Percentiles rank a stretch among this genome's conserved stretches.
Evolutionary conservation across 2,797 vertebrate species (phyloP).

Genomic region (Sarcophilus harrisii): DNA sequence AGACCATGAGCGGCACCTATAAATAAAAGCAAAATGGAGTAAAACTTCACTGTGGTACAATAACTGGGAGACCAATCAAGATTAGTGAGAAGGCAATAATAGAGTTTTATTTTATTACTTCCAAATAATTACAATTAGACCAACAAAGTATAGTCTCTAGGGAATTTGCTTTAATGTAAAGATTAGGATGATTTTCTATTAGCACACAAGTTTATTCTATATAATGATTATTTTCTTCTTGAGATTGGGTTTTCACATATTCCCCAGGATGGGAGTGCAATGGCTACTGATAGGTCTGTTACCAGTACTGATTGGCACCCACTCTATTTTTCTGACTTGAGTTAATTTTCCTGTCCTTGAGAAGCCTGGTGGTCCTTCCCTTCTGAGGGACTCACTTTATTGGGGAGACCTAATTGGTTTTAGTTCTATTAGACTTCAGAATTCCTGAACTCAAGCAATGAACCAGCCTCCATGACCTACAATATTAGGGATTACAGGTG

Average conservation of each 20-base stretch:
- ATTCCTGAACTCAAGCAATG: neutral
- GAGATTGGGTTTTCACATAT: neutral
- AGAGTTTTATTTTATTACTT: constrained; percentile 8
- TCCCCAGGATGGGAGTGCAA: neutral
- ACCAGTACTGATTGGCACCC: neutral
- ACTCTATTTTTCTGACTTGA: neutral
- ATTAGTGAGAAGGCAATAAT: constrained; percentile 36
- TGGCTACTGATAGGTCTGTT: neutral
- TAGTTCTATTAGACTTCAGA: neutral
- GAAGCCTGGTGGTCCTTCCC: neutral
- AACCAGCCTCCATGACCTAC: neutral
- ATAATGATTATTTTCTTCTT: neutral
- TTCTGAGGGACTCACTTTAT: neutral
- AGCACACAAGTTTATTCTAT: neutral
- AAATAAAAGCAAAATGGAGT: constrained; percentile 24
- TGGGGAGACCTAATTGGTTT: neutral
- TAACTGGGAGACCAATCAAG: neutral
- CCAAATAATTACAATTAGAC: constrained; percentile 19
- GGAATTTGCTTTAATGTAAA: neutral
- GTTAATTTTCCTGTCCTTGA: neutral
- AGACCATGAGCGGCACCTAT: constrained; percentile 93
- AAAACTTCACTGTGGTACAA: constrained; percentile 42
- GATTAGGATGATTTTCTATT: neutral
- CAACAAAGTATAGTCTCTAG: constrained; percentile 1
- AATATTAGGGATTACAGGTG: too few relatives aligned